Percentiles rank a stretch among this genome's conserved stretches.
phyloP scores from a whole-genome alignment of 2,113 vertebrate species.

The Hirundichthys speculiger region DNA sequence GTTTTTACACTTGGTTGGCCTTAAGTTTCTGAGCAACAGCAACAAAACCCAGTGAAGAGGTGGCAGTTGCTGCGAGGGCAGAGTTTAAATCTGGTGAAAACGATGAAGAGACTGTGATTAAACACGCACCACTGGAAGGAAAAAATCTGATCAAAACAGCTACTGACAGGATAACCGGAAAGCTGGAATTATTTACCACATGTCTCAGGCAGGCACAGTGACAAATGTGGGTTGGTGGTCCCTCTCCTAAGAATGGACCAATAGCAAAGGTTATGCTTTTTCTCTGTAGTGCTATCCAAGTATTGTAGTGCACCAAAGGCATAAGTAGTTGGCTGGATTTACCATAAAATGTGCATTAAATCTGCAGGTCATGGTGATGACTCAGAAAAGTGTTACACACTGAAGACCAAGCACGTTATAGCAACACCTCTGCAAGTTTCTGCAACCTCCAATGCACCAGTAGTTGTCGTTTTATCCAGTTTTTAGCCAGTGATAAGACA shows the following conservation, averaged over 20 bases:
- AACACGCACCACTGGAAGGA: background rate
- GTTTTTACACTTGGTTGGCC: conserved; percentile 56
- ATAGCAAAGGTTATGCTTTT: background rate
- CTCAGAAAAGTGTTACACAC: no score
- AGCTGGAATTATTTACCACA: background rate
- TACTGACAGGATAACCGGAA: no score
- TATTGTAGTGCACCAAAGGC: no score
- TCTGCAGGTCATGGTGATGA: no score
- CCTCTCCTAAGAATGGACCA: background rate
- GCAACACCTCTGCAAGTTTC: no score
- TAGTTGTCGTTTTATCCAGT: background rate
- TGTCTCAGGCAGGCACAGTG: conserved; percentile 21
- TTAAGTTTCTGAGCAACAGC: conserved; percentile 44
- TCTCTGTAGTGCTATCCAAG: background rate
- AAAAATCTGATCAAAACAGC: background rate
- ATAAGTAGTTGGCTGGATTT: no score
- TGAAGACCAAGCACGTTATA: no score
- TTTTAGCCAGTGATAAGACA: background rate
- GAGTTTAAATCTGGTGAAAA: background rate
- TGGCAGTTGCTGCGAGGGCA: conserved; percentile 28
- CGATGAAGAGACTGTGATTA: background rate
- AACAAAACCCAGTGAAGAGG: conserved; percentile 35
- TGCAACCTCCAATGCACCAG: conserved; percentile 4
- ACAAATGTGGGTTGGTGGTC: conserved; percentile 14
- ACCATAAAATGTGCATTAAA: no score